Percentiles rank a stretch among this genome's conserved stretches.
These are phyloP conservation scores for Synaphobranchus kaupii DNA, from an alignment of 2,797 vertebrate species.

Conservation along the genomic window DNA sequence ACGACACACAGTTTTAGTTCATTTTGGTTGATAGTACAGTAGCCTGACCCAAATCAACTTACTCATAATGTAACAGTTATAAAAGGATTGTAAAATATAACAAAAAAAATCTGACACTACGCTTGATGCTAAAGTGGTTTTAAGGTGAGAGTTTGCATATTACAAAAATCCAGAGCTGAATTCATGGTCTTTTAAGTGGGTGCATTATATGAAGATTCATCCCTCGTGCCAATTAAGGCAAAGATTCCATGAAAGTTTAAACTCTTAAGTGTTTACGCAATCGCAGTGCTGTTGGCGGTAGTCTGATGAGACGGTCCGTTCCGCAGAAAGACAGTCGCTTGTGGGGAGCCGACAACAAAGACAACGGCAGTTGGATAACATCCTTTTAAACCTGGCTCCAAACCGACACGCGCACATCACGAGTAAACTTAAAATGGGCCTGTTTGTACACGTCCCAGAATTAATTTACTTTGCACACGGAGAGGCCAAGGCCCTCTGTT, in stretches of 20 bases:
- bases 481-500: conserved; percentile 62
- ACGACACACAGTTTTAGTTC: not conserved
- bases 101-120: not conserved
- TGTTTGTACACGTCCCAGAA: conserved; percentile 64
- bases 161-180: not conserved
- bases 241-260: not conserved
- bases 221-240: not conserved
- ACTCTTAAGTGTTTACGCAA: not conserved
- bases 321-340: not conserved
- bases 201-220: not conserved
- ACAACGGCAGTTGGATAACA: not conserved
- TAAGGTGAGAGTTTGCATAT: not conserved
- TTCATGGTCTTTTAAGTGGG: not conserved
- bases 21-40: not conserved
- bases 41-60: not conserved
- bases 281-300: not conserved
- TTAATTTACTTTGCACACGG: conserved; percentile 60
- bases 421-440: conserved; percentile 64
- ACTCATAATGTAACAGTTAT: not conserved
- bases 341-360: not conserved
- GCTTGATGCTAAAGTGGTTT: not conserved
- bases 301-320: not conserved
- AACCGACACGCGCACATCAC: not conserved
- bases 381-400: not conserved
- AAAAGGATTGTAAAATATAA: not conserved